phyloP scores from a whole-genome alignment of 92 coral and sea anemone species.

The Phenganax marumi region DNA sequence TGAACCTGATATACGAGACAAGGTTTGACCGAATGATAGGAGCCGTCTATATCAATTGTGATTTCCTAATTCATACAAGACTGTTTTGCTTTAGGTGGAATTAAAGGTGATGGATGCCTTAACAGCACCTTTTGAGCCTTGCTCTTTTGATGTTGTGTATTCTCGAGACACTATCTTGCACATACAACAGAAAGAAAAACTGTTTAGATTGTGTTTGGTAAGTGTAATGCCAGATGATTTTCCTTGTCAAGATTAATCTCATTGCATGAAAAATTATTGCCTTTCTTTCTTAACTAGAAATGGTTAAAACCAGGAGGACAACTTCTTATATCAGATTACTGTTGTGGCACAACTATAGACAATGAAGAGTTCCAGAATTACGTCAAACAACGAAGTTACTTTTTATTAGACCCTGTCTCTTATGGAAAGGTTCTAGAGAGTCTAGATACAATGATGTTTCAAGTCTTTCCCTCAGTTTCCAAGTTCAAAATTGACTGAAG shows the following conservation, averaged over 20 bases:
- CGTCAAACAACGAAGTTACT: conserved; percentile 75
- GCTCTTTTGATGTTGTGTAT: conserved; percentile 87
- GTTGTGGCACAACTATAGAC: conserved; percentile 65
- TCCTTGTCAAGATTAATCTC: background rate
- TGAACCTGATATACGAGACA: conserved; percentile 65
- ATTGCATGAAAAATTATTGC: background rate
- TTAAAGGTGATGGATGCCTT: conserved; percentile 79
- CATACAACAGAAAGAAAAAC: conserved; percentile 74
- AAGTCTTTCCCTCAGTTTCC: background rate
- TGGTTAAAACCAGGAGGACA: conserved; percentile 99
- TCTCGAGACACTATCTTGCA: conserved; percentile 90
- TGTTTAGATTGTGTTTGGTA: conserved; percentile 81
- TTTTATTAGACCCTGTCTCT: conserved; percentile 60
- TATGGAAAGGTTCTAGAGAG: conserved; percentile 80
- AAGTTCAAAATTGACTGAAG: background rate
- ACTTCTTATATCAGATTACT: conserved; percentile 85
- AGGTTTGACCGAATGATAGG: conserved; percentile 51
- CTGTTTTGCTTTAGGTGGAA: conserved; percentile 58
- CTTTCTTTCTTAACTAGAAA: conserved; percentile 60
- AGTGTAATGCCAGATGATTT: conserved; percentile 24
- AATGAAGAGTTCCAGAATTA: conserved; percentile 75
- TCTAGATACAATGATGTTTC: background rate
- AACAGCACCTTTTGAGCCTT: conserved; percentile 68
- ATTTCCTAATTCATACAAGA: background rate
- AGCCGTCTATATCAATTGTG: background rate